A percentile compares a stretch with the other conserved stretches of the same genome.
Evolutionary conservation across 2,888 invertebrate genomes (phyloP).

Genomic region (Ashinkailepas kermadecensis): DNA sequence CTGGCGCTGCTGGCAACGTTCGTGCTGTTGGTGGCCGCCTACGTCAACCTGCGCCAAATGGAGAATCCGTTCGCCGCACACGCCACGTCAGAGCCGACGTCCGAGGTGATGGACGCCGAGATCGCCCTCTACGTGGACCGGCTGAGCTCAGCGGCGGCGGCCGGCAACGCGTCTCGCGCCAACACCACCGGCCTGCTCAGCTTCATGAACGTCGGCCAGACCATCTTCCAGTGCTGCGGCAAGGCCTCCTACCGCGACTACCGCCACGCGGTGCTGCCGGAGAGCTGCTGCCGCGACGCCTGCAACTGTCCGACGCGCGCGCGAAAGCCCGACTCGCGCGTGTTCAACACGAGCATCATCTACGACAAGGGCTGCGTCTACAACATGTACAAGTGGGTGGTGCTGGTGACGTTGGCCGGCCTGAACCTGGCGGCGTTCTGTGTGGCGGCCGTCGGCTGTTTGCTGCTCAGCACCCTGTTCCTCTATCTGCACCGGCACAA

Average conservation of each 20-base stretch:
- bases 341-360: not conserved
- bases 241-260: not conserved
- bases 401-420: conserved; percentile 9
- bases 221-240: conserved; percentile 10
- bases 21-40: not conserved
- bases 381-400: conserved; percentile 10
- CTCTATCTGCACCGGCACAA: not conserved
- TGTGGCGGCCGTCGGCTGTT: not conserved
- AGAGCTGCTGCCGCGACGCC: not conserved
- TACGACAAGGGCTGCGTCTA: not conserved
- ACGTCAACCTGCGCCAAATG: not conserved
- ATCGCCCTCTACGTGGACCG: not conserved
- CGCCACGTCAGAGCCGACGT: not conserved
- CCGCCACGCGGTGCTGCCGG: not conserved
- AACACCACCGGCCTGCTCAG: not conserved
- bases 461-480: not conserved
- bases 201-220: conserved; percentile 12
- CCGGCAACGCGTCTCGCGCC: not conserved
- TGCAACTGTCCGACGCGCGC: not conserved
- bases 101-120: not conserved
- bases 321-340: not conserved
- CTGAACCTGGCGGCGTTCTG: conserved; percentile 5
- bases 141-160: not conserved
- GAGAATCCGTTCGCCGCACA: not conserved
- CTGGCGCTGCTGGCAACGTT: not conserved